Percentiles rank a stretch among this genome's conserved stretches.
phyloP scores from a whole-genome alignment of 2,888 invertebrate genomes.

The Noctua janthe region DNA sequence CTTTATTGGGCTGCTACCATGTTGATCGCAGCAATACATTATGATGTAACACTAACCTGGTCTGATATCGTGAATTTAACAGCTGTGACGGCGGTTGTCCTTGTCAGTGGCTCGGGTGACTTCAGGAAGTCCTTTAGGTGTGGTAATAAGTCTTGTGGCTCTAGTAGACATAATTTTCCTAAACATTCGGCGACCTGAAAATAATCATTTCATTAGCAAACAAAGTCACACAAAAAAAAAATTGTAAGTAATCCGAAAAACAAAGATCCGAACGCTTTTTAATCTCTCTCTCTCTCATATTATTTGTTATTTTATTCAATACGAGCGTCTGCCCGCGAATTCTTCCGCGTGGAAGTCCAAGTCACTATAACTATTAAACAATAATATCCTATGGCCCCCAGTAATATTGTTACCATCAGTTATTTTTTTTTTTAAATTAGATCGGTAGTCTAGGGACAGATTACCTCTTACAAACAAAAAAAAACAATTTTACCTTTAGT shows the following conservation, averaged over 20 bases:
- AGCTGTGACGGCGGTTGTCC: constrained; percentile 99
- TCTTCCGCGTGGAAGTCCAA: neutral
- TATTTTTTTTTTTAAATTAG: too few species aligned
- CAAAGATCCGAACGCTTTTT: neutral
- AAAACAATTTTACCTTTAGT: too few species aligned
- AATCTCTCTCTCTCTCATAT: neutral
- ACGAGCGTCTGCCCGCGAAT: neutral
- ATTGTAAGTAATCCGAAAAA: neutral
- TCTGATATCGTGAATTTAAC: constrained; percentile 99
- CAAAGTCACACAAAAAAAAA: neutral
- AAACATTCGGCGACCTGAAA: constrained; percentile 97
- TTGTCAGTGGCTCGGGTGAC: constrained; percentile 95
- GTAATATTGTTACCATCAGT: neutral
- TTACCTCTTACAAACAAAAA: too few species aligned
- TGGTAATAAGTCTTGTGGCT: constrained; percentile 96
- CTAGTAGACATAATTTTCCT: constrained; percentile 98
- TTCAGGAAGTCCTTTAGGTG: constrained; percentile 95
- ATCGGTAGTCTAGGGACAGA: too few species aligned
- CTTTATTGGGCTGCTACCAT: neutral
- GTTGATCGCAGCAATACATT: neutral
- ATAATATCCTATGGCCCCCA: neutral
- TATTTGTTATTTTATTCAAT: neutral
- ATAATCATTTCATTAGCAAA: neutral
- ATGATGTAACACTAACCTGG: constrained; percentile 91
- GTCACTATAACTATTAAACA: neutral